Percentiles rank a stretch among this genome's conserved stretches.
Evolutionary conservation across 2,113 vertebrate species (phyloP).

Genomic region (Chrysochloris asiatica): DNA sequence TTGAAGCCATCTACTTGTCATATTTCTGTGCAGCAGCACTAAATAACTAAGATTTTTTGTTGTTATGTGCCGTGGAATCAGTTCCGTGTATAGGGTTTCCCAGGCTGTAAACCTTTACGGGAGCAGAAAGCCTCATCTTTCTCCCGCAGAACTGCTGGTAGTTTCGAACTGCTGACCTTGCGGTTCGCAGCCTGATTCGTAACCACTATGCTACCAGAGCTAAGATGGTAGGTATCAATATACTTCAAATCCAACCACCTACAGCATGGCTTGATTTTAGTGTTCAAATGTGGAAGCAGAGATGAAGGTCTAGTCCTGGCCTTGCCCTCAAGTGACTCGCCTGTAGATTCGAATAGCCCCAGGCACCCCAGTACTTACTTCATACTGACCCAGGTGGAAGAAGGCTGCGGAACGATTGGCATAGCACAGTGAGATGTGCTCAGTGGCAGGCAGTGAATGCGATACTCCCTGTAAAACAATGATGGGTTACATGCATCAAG

Average conservation of each 20-base stretch:
- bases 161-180: no score
- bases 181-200: no score
- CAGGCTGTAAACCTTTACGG: no score
- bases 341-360: not conserved
- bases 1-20: not conserved
- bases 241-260: not conserved
- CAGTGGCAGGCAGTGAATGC: conserved; percentile 83
- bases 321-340: not conserved
- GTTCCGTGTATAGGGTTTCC: no score
- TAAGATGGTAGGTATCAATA: not conserved
- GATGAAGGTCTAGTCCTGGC: not conserved
- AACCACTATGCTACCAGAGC: no score
- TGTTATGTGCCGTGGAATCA: no score
- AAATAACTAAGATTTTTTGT: no score
- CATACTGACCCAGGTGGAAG: conserved; percentile 87
- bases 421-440: conserved; percentile 91
- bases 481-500: not conserved
- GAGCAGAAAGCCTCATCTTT: no score
- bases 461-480: conserved; percentile 87
- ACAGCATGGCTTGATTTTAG: not conserved
- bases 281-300: not conserved
- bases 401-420: conserved; percentile 96
- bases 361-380: conserved; percentile 80
- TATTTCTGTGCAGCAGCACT: not conserved
- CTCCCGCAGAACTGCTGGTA: no score